Evolutionary conservation across 2,888 invertebrate species (phyloP), one percentile per base, ranked within the genome.

Genomic region (Disparrhopalites patrizii): DNA sequence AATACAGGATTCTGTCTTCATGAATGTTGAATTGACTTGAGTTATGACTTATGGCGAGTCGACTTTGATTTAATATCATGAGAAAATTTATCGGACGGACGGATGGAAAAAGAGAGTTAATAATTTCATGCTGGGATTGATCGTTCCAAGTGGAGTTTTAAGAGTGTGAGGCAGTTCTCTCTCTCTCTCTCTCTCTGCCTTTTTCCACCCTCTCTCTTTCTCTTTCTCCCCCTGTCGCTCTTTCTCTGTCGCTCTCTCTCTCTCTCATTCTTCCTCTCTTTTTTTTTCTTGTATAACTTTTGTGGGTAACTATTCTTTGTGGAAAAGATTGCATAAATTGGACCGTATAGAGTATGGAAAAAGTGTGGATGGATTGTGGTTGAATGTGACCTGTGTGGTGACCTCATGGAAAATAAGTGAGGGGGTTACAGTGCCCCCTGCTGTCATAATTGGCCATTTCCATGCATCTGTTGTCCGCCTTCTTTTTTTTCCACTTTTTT

Each of bases 391-490:
- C 74, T 72, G 68, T 66, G 68, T 54, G 66, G 69, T 73, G 73
- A 73, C 74, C 74, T 72, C 71, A 73, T 73, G 73, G 73, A 71
- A 73, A 64, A 72, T 68, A 70, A 73, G 73, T 72, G 74, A 73
- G 73, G 74, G 73, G 72, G 72, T 73, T 71, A 73, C 70, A 73
- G 70, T 70, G 70, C 70, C 60, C 73, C 74, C 72, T 71, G 72
- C 73, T 70, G 73, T 67, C 70, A 71, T 73, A 74, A 74, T 74
- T 72, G 74, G 74, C 72, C 73, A 74, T 74, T 74, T 74, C 74
- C 73, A 74, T 74, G 73, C 74, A 74, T 72, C 73, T 74, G 73
- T 74, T 74, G 74, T 73, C 73, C 74, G 73, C 74, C 74, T 74
- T 65, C 70, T 71, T 64, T 52, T 51, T n/a, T n/a, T 52, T 50